Conservation (phyloP, 2,797 vertebrate species). For the Percopsis omiscomaycus region DNA sequence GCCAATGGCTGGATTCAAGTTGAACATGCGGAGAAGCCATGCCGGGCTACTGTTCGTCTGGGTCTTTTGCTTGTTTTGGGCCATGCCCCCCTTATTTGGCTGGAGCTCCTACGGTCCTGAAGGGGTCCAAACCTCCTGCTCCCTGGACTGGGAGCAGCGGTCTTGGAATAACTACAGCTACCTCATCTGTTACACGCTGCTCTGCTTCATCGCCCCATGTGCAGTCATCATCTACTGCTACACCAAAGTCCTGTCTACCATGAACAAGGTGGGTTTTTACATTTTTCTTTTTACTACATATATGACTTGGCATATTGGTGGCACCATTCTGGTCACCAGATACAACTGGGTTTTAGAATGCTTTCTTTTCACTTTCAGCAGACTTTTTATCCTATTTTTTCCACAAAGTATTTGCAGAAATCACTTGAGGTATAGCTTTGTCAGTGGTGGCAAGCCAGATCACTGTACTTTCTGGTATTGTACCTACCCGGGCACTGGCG, state of each 20-base stretch:
- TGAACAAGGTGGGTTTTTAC: conserved; percentile 62
- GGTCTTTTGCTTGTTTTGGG: conserved; percentile 77
- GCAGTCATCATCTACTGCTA: conserved; percentile 74
- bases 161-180: conserved; percentile 76
- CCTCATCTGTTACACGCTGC: conserved; percentile 68
- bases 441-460: too few species aligned
- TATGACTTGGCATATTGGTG: too few species aligned
- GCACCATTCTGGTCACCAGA: too few species aligned
- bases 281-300: conserved; percentile 1
- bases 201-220: conserved; percentile 68
- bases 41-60: conserved; percentile 67
- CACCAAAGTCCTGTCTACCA: conserved; percentile 58
- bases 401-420: too few species aligned
- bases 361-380: too few species aligned
- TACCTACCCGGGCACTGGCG: too few species aligned
- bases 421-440: too few species aligned
- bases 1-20: conserved; percentile 59
- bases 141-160: conserved; percentile 72
- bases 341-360: too few species aligned
- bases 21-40: conserved; percentile 61
- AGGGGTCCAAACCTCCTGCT: conserved; percentile 75
- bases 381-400: too few species aligned
- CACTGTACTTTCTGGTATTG: too few species aligned
- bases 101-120: conserved; percentile 76
- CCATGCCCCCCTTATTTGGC: conserved; percentile 59